Percentiles rank a stretch among this genome's conserved stretches.
Conservation (phyloP, 2,888 invertebrate species). For the Torymus texanus region DNA sequence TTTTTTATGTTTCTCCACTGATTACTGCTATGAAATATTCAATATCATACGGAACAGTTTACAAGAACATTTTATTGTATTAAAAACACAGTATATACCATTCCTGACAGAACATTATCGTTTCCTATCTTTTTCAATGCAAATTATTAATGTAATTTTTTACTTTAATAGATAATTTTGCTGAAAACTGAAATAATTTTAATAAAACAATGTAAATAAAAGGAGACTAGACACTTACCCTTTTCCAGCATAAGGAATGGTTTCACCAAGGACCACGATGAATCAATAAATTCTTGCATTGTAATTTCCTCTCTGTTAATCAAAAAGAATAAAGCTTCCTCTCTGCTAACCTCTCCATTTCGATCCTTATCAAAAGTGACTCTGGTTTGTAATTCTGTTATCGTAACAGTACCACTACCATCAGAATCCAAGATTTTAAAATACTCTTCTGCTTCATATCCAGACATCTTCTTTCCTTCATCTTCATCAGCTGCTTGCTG, state of each 20-base stretch:
- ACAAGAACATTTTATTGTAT: too few relatives aligned
- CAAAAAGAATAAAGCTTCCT: constrained; percentile 88
- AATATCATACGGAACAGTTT: too few relatives aligned
- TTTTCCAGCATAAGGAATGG: constrained; percentile 86
- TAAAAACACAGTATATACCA: too few relatives aligned
- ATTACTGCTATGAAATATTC: too few relatives aligned
- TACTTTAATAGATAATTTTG: too few relatives aligned
- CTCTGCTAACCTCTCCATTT: constrained; percentile 90
- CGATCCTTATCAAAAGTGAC: constrained; percentile 91
- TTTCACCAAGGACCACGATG: constrained; percentile 86
- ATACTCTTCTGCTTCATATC: constrained; percentile 82
- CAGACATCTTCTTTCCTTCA: constrained; percentile 79
- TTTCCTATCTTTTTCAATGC: too few relatives aligned
- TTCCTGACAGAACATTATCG: too few relatives aligned
- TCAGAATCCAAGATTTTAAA: constrained; percentile 90
- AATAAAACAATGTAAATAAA: too few relatives aligned
- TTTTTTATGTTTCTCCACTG: too few relatives aligned
- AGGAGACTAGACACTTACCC: constrained; percentile 75
- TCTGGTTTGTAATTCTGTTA: constrained; percentile 83
- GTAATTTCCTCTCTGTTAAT: constrained; percentile 82
- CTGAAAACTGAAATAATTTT: too few relatives aligned
- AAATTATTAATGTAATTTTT: too few relatives aligned
- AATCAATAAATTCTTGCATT: constrained; percentile 81
- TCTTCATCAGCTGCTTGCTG: constrained; percentile 77
- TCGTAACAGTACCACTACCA: constrained; percentile 83